phyloP scores from a whole-genome alignment of 2,113 vertebrate genomes.

The Asarcornis scutulata region DNA sequence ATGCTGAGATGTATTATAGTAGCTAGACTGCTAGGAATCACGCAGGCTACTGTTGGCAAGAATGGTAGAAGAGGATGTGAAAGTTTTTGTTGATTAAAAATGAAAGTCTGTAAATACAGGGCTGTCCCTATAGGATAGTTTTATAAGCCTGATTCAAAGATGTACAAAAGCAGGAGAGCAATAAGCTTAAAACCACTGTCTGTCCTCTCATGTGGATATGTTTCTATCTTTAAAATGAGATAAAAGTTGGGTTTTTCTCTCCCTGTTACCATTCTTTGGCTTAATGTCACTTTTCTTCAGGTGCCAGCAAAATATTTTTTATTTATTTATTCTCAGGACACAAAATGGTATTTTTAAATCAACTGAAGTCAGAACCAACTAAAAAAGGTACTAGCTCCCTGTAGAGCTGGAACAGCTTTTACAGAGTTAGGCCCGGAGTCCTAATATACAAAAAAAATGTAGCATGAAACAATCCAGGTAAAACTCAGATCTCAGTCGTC shows the following conservation, averaged over 20 bases:
- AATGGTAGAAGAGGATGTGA: background rate
- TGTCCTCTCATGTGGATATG: background rate
- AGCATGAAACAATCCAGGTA: background rate
- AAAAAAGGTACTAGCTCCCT: background rate
- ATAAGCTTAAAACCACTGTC: background rate
- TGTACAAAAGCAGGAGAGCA: background rate
- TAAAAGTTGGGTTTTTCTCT: background rate
- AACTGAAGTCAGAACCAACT: conserved; percentile 4
- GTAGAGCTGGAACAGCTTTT: background rate
- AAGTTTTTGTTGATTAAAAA: conserved; percentile 4
- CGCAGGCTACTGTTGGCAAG: background rate
- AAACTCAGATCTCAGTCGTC: background rate
- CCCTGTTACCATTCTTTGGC: background rate
- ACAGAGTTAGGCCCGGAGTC: background rate
- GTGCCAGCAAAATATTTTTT: background rate
- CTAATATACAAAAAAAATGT: background rate
- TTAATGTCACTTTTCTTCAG: background rate
- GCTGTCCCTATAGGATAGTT: background rate
- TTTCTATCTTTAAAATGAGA: background rate
- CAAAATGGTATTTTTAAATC: background rate
- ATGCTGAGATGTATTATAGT: background rate
- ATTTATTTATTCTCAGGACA: background rate
- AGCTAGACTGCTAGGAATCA: background rate
- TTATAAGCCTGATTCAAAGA: background rate
- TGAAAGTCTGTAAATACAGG: conserved; percentile 1